phyloP scores from a whole-genome alignment of 64 coral and sea anemone species.

The Montipora capricornis region DNA sequence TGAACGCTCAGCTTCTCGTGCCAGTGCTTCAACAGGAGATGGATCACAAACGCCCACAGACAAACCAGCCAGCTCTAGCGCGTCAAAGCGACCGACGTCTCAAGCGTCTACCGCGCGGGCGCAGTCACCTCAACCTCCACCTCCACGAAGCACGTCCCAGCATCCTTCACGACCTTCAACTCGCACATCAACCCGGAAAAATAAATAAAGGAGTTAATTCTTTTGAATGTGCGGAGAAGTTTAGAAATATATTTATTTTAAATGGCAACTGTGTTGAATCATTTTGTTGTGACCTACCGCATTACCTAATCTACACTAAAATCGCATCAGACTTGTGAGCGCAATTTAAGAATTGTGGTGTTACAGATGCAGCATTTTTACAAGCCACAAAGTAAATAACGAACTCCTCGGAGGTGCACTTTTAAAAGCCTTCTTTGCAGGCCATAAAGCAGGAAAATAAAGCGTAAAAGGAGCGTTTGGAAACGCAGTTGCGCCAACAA shows the following conservation, averaged over 20 bases:
- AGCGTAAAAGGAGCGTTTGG: no score
- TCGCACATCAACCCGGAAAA: constrained; percentile 79
- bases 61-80: constrained; percentile 68
- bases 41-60: constrained; percentile 64
- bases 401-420: no score
- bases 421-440: no score
- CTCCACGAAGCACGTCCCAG: constrained; percentile 69
- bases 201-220: not conserved
- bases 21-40: constrained; percentile 54
- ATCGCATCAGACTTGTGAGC: no score
- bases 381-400: no score
- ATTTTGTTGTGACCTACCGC: not conserved
- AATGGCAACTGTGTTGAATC: not conserved
- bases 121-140: not conserved
- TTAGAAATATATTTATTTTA: constrained; percentile 20
- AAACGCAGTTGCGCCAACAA: no score
- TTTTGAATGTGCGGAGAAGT: not conserved
- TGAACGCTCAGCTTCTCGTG: constrained; percentile 91
- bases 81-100: constrained; percentile 54
- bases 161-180: constrained; percentile 75
- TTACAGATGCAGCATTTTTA: no score
- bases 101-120: constrained; percentile 39
- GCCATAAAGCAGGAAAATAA: no score
- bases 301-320: not conserved
- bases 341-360: no score